These are phyloP conservation scores for Ceyx melanurus DNA, from an alignment of 2,113 vertebrate genomes.

Conservation along the genomic window DNA sequence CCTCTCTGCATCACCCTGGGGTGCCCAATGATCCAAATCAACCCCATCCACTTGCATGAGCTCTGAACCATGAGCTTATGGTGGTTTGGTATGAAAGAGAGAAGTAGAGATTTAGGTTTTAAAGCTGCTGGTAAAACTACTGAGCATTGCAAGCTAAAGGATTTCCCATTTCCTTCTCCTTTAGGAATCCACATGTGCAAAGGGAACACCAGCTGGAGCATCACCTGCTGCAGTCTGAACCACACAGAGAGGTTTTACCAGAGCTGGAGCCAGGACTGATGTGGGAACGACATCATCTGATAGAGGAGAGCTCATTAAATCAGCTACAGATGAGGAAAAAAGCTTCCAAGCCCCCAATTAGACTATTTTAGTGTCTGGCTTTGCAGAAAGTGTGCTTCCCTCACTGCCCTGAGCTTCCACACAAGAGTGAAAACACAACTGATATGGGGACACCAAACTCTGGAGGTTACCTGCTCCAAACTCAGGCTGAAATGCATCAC, in stretches of 20 bases:
- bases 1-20: slow-evolving; percentile 2
- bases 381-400: not conserved
- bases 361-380: not conserved
- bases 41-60: not conserved
- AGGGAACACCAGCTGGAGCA: not conserved
- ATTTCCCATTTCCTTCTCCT: not conserved
- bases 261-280: not conserved
- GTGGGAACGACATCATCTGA: not conserved
- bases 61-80: not conserved
- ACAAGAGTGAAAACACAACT: not conserved
- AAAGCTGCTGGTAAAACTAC: not conserved
- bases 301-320: not conserved
- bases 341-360: not conserved
- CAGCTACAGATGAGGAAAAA: not conserved
- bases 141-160: not conserved
- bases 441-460: not conserved
- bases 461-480: not conserved
- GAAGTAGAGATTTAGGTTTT: not conserved
- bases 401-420: not conserved
- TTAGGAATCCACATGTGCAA: not conserved
- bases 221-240: not conserved
- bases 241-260: not conserved
- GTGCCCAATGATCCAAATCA: not conserved
- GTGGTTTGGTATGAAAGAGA: not conserved
- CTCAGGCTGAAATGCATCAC: not conserved